phyloP scores from a whole-genome alignment of 2,113 vertebrate genomes.

The Prinia subflava region DNA sequence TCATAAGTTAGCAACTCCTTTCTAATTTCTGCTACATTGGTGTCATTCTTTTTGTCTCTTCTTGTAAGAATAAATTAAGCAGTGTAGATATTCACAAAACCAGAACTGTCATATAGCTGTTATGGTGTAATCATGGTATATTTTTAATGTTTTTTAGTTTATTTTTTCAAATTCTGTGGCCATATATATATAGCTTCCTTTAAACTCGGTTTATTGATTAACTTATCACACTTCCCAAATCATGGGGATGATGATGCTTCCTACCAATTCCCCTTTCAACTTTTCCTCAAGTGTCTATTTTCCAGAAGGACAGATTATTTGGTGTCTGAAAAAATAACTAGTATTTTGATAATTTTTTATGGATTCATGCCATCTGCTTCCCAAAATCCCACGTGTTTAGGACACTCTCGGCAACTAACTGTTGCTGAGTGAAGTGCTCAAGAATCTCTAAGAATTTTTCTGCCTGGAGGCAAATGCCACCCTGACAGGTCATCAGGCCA shows the following conservation, averaged over 20 bases:
- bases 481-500: not conserved
- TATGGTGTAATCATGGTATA: not conserved
- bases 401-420: not conserved
- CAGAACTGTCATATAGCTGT: not conserved
- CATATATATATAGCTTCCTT: not conserved
- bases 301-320: not conserved
- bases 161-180: not conserved
- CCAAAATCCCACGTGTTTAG: accelerated
- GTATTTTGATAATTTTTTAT: not conserved
- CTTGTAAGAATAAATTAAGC: not conserved
- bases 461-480: not conserved
- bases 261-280: not conserved
- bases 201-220: not conserved
- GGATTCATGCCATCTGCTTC: not conserved
- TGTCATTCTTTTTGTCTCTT: not conserved
- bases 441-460: not conserved
- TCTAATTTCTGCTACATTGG: not conserved
- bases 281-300: not conserved
- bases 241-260: not conserved
- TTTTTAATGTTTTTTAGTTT: not conserved
- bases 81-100: not conserved
- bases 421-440: not conserved
- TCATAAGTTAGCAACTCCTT: not conserved
- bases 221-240: not conserved
- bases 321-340: not conserved